phyloP scores from a whole-genome alignment of 2,113 vertebrate genomes.

The Prietella phreatophila region DNA sequence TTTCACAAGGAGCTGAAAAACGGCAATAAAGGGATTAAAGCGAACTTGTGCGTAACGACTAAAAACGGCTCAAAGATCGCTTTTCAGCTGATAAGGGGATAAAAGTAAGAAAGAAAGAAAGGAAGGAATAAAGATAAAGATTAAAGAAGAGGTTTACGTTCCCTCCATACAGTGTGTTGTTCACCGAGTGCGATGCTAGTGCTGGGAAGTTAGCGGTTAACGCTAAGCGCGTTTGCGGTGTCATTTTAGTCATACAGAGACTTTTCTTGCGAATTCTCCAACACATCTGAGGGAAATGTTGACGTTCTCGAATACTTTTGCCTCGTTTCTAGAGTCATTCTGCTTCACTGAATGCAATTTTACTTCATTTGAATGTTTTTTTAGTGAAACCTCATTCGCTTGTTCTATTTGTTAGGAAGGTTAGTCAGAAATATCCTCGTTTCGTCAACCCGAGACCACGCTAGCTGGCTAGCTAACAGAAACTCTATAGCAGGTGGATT shows the following conservation, averaged over 20 bases:
- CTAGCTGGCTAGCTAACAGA: not conserved
- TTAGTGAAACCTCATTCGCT: not conserved
- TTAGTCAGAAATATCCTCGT: not conserved
- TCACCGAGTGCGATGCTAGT: not conserved
- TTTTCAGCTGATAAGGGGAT: constrained; percentile 7
- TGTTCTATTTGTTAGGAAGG: not conserved
- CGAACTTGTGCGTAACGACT: not conserved
- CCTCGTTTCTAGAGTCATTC: not conserved
- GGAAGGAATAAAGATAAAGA: not conserved
- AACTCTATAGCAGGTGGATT: not conserved
- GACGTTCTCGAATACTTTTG: not conserved
- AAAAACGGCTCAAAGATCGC: not conserved
- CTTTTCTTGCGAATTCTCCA: not conserved
- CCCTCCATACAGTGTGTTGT: not conserved
- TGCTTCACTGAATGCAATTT: not conserved
- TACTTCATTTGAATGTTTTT: not conserved
- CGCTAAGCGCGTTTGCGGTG: not conserved
- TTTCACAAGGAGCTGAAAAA: not conserved
- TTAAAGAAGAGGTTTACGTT: not conserved
- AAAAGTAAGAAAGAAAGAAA: not conserved
- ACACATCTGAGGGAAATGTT: not conserved
- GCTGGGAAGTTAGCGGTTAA: not conserved
- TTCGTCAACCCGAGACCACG: not conserved
- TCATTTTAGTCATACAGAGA: not conserved
- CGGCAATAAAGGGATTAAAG: not conserved